Evolutionary conservation across 1,140 invertebrate species (phyloP), one percentile per base, ranked within the genome.

Genomic region (Trichomalopsis sarcophagae): DNA sequence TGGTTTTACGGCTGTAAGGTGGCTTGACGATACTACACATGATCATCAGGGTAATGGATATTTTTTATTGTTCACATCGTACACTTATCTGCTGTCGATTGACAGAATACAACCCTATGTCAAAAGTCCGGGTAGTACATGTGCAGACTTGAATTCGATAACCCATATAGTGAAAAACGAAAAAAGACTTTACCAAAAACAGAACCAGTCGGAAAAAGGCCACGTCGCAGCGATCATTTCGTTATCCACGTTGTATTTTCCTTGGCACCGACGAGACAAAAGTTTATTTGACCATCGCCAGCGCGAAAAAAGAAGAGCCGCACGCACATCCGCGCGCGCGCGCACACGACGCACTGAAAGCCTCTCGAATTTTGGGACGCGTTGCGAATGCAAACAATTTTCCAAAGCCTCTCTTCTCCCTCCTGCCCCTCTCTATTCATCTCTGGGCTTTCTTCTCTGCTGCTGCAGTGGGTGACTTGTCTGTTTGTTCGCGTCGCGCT

Each of bases 211-310:
- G 30, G 27, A n/a, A 62, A 82, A 82, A 82, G 21, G 21, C 80
- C 30, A 68, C 74, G 14, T 68, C 14, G 27, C 33, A 47, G 44
- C n/a, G n/a, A 76, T 83, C 77, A 83, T 78, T 71, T 77, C 73
- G 27, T 76, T 84, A 0, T 33, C 9, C 55, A 0, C 62, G 11
- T 21, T 11, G 62, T 78, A 55, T 84, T 84, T 84, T 79, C 75
- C 76, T 78, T 78, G 73, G 14, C 36, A 2, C 21, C 17, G 68
- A 27, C 55, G 33, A 66, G 66, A 36, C n/a, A 84, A 84, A 84
- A 69, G 75, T 78, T 84, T 84, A 84, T 84, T 84, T 78, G 78
- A 79, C 50, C n/a, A 76, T 27, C 17, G 27, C n/a, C 44, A 27
- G 6, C 36, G 27, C 21, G 23, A 17, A 13, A 71, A 71, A 82